Conservation (phyloP, 2,888 invertebrate species). For the Chesias legatella region DNA sequence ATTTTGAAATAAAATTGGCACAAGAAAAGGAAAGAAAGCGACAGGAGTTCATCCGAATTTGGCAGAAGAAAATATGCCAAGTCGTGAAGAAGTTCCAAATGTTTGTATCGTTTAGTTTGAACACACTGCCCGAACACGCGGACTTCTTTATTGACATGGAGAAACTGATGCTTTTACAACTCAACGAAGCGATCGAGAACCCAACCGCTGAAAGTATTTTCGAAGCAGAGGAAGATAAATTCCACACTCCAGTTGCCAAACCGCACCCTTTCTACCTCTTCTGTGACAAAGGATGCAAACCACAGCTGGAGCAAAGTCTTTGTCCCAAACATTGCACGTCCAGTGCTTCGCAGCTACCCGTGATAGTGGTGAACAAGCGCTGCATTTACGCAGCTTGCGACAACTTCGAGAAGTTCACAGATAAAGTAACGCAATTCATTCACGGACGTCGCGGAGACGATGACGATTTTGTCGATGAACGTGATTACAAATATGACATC, state of each 20-base stretch:
- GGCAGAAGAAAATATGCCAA: slow-evolving; percentile 63
- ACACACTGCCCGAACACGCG: slow-evolving; percentile 58
- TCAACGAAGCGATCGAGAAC: slow-evolving; percentile 51
- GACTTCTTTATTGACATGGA: slow-evolving; percentile 71
- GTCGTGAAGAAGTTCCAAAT: slow-evolving; percentile 65
- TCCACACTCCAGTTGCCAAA: slow-evolving; percentile 45
- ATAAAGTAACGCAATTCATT: slow-evolving; percentile 52
- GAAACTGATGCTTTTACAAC: slow-evolving; percentile 63
- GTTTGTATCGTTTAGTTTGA: slow-evolving; percentile 61
- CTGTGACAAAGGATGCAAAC: slow-evolving; percentile 55
- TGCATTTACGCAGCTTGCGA: slow-evolving; percentile 66
- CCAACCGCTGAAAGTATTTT: slow-evolving; percentile 56
- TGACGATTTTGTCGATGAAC: slow-evolving; percentile 46
- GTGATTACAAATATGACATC: slow-evolving; percentile 46
- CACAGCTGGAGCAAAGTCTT: slow-evolving; percentile 45
- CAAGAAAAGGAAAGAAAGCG: slow-evolving; percentile 48
- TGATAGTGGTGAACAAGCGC: slow-evolving; percentile 59
- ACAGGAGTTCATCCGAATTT: slow-evolving; percentile 45
- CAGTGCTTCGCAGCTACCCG: slow-evolving; percentile 57
- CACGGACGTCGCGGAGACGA: slow-evolving; percentile 47
- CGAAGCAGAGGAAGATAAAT: slow-evolving; percentile 36
- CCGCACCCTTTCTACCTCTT: slow-evolving; percentile 61
- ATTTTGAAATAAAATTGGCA: slow-evolving; percentile 49
- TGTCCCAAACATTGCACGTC: slow-evolving; percentile 58
- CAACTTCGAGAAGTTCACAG: slow-evolving; percentile 53